Evolutionary conservation across 2,888 invertebrate species (phyloP).

Genomic region (Epistrophe eligans): DNA sequence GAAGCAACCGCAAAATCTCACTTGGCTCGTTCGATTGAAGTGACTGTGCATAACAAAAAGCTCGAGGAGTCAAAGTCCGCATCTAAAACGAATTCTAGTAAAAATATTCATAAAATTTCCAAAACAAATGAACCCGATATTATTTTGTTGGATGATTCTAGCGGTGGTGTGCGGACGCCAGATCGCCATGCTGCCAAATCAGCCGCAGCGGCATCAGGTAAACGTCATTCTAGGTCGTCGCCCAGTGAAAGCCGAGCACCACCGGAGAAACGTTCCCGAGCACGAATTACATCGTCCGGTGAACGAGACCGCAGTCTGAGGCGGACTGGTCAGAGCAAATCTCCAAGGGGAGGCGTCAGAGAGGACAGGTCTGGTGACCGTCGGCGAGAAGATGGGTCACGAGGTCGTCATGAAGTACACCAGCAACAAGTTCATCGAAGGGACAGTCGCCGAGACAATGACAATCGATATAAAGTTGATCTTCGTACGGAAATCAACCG

Average conservation of each 20-base stretch:
- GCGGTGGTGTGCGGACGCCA: conserved; percentile 86
- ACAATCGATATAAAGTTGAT: conserved; percentile 83
- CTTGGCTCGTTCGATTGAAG: conserved; percentile 48
- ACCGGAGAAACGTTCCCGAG: conserved; percentile 61
- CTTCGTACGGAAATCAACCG: conserved; percentile 84
- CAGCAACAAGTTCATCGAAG: conserved; percentile 46
- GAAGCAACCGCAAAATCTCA: conserved; percentile 60
- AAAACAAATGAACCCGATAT: conserved; percentile 85
- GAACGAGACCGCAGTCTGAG: conserved; percentile 65
- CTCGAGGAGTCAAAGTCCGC: conserved; percentile 73
- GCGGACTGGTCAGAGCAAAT: conserved; percentile 76
- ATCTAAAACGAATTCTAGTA: conserved; percentile 81
- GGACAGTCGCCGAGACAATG: conserved; percentile 83
- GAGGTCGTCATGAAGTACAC: conserved; percentile 55
- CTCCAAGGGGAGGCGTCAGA: conserved; percentile 58
- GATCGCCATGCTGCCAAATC: conserved; percentile 78
- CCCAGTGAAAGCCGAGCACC: conserved; percentile 51
- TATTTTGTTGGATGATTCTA: conserved; percentile 88
- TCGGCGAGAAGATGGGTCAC: conserved; percentile 78
- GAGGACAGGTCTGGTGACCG: conserved; percentile 62
- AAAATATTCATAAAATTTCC: conserved; percentile 83
- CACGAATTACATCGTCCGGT: conserved; percentile 11
- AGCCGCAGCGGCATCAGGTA: conserved; percentile 58
- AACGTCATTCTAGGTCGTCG: conserved; percentile 67
- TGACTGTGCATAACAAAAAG: conserved; percentile 56